Evolutionary conservation across 2,113 vertebrate species (phyloP).

Genomic region (Psittacara wagleri): DNA sequence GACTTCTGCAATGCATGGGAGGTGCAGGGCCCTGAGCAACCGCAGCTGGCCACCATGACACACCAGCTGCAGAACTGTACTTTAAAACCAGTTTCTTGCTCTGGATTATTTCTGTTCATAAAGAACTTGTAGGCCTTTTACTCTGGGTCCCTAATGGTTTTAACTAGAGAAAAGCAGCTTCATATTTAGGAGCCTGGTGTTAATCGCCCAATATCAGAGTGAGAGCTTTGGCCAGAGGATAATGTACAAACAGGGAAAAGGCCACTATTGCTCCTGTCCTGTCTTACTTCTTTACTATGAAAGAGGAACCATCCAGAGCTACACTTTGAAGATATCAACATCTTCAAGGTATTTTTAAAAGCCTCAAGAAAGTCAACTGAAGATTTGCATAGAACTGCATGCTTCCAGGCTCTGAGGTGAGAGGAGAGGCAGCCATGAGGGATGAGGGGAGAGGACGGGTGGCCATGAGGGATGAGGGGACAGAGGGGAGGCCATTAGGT

Average conservation of each 20-base stretch:
- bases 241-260: background rate
- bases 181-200: rapidly evolving
- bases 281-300: rapidly evolving
- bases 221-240: background rate
- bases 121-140: background rate
- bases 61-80: background rate
- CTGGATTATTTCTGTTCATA: rapidly evolving
- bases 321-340: background rate
- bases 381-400: rapidly evolving
- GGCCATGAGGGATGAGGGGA: too few relatives aligned
- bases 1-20: rapidly evolving
- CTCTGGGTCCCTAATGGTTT: background rate
- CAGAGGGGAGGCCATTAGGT: too few relatives aligned
- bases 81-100: background rate
- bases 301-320: background rate
- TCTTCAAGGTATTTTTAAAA: background rate
- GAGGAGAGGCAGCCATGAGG: background rate
- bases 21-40: background rate
- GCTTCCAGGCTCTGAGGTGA: background rate
- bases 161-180: background rate
- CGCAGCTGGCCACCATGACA: background rate
- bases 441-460: background rate
- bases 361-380: background rate
- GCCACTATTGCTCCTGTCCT: rapidly evolving
- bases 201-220: rapidly evolving